Base-by-base conservation (phyloP, 2,113 vertebrate species). In the Marcusenius ussheri region DNA sequence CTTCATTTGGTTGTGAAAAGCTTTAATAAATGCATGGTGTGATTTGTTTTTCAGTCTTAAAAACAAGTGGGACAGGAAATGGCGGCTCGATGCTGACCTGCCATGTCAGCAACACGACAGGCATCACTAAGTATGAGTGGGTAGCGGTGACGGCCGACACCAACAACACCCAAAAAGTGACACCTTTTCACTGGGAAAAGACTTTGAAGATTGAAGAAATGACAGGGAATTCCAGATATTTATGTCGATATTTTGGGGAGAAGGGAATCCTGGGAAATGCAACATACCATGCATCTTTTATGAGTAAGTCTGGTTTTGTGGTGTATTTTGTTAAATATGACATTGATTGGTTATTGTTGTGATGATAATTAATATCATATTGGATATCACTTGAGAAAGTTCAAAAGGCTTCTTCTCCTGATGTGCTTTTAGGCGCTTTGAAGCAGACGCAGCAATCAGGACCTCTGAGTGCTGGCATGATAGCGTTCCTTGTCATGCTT, bases 61-160 rank as follows among this genome's bases (percentile, higher is more conserved):
- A 89, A 35, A 89, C 50, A 31, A 39, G 9, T 0, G 88, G 90
- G 17, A 84, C 90, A 49, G 92, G 89, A 77, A 86, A 66, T 19
- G 51, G 5, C 50, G 88, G 91, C 0, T 5, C 90, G 27, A 91
- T 35, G 0, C 91, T 96, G 92, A 95, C 92, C 80, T 96, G 96
- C 90, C 88, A 94, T 0, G 92, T 96, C 87, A 94, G 90, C 3
- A 80, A 94, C 89, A 6, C 90, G 0, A 94, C 90, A 0, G 91
- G 94, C 7, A 90, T 95, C 92, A 94, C 89, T 1, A 0, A 24
- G 0, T 96, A 96, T 0, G 91, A 95, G 88, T 96, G 96, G 96
- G 87, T 95, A 66, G 90, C 56, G 35, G 90, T 93, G 17, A 93
- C 51, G 19, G 90, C 91, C 4, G 91, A 93, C 39, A 5, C 88